phyloP scores from a whole-genome alignment of 2,113 vertebrate species.

The Macquaria australasica region DNA sequence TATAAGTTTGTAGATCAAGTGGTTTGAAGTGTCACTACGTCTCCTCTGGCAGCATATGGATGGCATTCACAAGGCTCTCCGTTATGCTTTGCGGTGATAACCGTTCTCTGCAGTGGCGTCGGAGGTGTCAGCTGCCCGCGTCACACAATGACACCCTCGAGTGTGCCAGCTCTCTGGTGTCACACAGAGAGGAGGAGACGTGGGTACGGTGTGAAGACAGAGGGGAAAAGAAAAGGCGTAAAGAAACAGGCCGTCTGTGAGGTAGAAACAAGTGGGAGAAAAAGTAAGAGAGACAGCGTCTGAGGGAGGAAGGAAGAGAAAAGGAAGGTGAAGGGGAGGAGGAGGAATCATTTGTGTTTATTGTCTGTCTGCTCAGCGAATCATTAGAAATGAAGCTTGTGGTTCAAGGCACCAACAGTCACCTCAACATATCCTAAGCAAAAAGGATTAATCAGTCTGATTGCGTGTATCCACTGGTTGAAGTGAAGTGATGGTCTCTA shows the following conservation, averaged over 20 bases:
- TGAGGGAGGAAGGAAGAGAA: slow-evolving; percentile 22
- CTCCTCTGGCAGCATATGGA: slow-evolving; percentile 58
- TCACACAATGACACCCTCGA: slow-evolving; percentile 61
- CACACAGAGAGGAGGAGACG: slow-evolving; percentile 64
- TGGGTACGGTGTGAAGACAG: slow-evolving; percentile 44
- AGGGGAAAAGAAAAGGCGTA: slow-evolving; percentile 47
- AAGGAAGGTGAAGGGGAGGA: neutral
- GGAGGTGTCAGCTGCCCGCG: slow-evolving; percentile 59
- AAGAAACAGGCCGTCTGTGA: slow-evolving; percentile 35
- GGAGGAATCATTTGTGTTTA: slow-evolving; percentile 21
- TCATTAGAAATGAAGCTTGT: slow-evolving; percentile 43
- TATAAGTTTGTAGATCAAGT: slow-evolving; percentile 26
- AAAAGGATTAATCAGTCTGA: neutral
- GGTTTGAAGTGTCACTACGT: slow-evolving; percentile 49
- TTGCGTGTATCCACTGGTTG: neutral
- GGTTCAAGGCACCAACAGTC: slow-evolving; percentile 10
- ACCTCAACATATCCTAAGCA: slow-evolving; percentile 2
- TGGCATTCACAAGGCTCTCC: slow-evolving; percentile 55
- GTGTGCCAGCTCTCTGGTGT: slow-evolving; percentile 68
- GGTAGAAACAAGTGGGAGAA: slow-evolving; percentile 43
- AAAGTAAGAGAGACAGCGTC: slow-evolving; percentile 15
- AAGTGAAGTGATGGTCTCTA: slow-evolving; percentile 1
- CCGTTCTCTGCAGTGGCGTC: slow-evolving; percentile 54
- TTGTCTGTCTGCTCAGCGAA: slow-evolving; percentile 50
- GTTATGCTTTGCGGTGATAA: slow-evolving; percentile 54